phyloP scores from a whole-genome alignment of 2,797 vertebrate species.

The Neosilurus hyrtlii region DNA sequence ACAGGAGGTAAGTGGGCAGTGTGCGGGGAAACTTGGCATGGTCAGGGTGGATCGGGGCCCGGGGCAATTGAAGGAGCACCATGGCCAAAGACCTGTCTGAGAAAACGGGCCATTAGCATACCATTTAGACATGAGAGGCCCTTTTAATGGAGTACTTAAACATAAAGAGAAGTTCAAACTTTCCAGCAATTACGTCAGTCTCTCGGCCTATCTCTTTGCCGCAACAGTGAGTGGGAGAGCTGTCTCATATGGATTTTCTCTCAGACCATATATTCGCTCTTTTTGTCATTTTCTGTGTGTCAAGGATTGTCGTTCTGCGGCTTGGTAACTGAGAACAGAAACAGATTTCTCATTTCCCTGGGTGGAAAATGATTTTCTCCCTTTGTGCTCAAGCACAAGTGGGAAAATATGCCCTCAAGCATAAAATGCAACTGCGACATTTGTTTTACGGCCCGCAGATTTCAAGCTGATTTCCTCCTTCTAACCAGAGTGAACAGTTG shows the following conservation, averaged over 20 bases:
- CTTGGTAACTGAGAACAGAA: conserved; percentile 51
- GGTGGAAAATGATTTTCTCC: conserved; percentile 50
- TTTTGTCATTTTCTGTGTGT: conserved; percentile 50
- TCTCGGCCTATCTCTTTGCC: conserved; percentile 51
- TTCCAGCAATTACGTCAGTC: conserved; percentile 63
- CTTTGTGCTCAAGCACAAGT: conserved; percentile 37
- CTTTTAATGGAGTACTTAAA: conserved; percentile 58
- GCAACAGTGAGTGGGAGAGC: conserved; percentile 31
- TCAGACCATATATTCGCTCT: conserved; percentile 49
- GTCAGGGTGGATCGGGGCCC: conserved; percentile 32
- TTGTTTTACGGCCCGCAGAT: conserved; percentile 46
- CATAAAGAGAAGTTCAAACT: conserved; percentile 60
- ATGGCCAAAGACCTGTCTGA: conserved; percentile 60
- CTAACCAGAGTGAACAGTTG: conserved; percentile 40
- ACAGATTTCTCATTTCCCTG: conserved; percentile 48
- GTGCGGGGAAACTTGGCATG: conserved; percentile 54
- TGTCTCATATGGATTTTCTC: conserved; percentile 52
- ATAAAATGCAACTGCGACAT: conserved; percentile 45
- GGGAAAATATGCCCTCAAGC: conserved; percentile 47
- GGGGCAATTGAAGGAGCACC: conserved; percentile 29
- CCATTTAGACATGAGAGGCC: conserved; percentile 56
- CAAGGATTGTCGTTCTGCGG: conserved; percentile 50
- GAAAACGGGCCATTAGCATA: conserved; percentile 59
- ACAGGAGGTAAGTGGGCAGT: conserved; percentile 43
- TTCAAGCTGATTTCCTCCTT: conserved; percentile 42